Evolutionary conservation across 2,797 vertebrate species (phyloP), one percentile per base, ranked within the genome.

Genomic region (Delichon dasypus): DNA sequence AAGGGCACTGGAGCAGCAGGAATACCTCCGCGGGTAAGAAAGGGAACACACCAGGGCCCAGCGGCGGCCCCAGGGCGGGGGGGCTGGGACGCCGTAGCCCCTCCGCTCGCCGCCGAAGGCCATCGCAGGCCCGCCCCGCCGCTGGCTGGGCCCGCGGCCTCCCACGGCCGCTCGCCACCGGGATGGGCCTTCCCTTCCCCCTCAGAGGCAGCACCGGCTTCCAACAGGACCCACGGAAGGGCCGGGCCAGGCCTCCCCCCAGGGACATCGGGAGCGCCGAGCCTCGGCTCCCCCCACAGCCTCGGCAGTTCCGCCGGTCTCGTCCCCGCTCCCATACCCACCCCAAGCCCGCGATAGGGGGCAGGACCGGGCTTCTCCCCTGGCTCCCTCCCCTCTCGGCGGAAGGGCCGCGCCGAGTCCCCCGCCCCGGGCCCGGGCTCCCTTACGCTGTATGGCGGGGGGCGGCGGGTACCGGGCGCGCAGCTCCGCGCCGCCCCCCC

Each of bases 391-490:
- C 40, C 77, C 77, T 62, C 29, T 21, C 27, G 32, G 40, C 54
- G 14, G 30, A 62, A 26, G 11, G 9, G 23, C 55, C 32, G 13
- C 48, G 10, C 40, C 27, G 17, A 67, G 44, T 8, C 19, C 45
- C 51, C 14, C 8, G n/a, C 38, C 47, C 64, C 29, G 12, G 47
- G 55, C 57, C 78, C 82, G 44, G 87, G 76, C 73, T 62, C n/a
- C 83, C 97, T 98, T 98, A 98, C 97, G 91, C 93, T 97, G 97
- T 92, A 98, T 97, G 89, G 97, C 93, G 92, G 97, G 97, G 92
- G 98, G 98, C 53, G 98, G 97, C 8, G 98, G 80, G 95, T 94
- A 98, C 34, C 96, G 97, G 42, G 97, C 42, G 94, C 98, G 98
- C 94, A 98, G 97, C 95, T 98, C 98, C 89, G 90, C 97, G 77